Evolutionary conservation across 37 sponge, comb jelly and placozoan species (phyloP).

Genomic region (Mnemiopsis leidyi): DNA sequence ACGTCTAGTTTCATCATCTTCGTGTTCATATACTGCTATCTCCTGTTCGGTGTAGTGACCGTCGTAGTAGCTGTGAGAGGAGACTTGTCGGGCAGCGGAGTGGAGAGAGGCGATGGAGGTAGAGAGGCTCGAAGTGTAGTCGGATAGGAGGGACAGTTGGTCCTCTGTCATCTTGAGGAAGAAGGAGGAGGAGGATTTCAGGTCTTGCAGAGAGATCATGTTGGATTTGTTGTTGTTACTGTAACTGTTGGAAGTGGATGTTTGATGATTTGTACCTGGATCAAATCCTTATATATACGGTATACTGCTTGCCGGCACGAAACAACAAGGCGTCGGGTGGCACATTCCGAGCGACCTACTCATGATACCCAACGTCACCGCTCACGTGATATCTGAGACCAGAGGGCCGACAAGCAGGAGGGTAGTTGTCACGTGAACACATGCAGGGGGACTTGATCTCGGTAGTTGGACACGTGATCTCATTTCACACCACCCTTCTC

Average conservation of each 20-base stretch:
- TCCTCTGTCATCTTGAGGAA: not conserved
- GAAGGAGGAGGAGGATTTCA: not conserved
- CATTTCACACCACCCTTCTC: not conserved
- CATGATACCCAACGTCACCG: too few relatives aligned
- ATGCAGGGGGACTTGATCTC: not conserved
- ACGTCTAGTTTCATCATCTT: conserved; percentile 43
- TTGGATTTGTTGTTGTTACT: not conserved
- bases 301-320: not conserved
- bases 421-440: not conserved
- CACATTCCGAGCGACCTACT: not conserved
- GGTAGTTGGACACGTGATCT: not conserved
- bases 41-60: conserved; percentile 44
- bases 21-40: conserved; percentile 56
- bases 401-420: not conserved
- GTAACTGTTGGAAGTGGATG: not conserved
- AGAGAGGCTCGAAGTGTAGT: not conserved
- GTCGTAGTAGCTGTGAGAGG: conserved; percentile 25
- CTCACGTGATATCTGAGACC: not conserved
- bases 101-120: not conserved
- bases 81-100: not conserved
- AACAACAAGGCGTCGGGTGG: not conserved
- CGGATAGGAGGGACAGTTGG: conserved; percentile 2
- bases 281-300: not conserved
- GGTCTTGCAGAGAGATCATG: not conserved
- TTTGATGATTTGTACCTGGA: not conserved